Evolutionary conservation across 2,113 vertebrate genomes (phyloP).

Genomic region (Leptobrachium ailaonicum): DNA sequence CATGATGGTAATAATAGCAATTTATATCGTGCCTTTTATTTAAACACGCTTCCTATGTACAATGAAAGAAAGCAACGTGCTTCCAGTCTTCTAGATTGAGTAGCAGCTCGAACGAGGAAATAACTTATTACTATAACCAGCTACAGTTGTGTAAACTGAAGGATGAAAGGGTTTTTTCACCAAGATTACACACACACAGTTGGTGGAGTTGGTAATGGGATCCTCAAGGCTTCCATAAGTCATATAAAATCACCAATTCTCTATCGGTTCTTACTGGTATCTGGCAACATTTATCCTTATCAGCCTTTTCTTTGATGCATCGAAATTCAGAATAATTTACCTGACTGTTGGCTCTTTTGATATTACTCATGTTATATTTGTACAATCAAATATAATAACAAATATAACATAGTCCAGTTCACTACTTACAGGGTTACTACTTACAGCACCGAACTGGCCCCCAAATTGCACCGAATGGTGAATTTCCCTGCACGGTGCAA

Average conservation of each 20-base stretch:
- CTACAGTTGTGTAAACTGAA: slow-evolving; percentile 33
- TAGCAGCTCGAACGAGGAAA: slow-evolving; percentile 6
- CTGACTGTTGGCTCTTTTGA: too few relatives aligned
- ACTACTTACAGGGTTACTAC: too few relatives aligned
- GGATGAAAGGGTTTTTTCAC: slow-evolving; percentile 21
- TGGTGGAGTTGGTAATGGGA: slow-evolving; percentile 19
- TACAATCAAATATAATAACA: too few relatives aligned
- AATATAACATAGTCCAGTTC: too few relatives aligned
- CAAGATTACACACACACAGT: slow-evolving; percentile 14
- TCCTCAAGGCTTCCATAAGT: neutral
- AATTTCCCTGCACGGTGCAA: too few relatives aligned
- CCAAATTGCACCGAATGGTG: too few relatives aligned
- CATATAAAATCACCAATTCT: neutral
- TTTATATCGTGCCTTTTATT: slow-evolving; percentile 5
- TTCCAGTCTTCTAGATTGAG: slow-evolving; percentile 12
- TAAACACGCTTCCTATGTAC: neutral
- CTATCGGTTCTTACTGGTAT: neutral
- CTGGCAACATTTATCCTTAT: neutral
- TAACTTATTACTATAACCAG: slow-evolving; percentile 36
- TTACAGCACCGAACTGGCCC: too few relatives aligned
- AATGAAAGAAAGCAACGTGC: neutral
- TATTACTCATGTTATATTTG: too few relatives aligned
- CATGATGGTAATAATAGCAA: neutral
- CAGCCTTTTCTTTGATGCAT: neutral
- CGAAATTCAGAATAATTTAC: too few relatives aligned